Conservation (phyloP, 2,797 vertebrate species). For the Cuculus canorus region DNA sequence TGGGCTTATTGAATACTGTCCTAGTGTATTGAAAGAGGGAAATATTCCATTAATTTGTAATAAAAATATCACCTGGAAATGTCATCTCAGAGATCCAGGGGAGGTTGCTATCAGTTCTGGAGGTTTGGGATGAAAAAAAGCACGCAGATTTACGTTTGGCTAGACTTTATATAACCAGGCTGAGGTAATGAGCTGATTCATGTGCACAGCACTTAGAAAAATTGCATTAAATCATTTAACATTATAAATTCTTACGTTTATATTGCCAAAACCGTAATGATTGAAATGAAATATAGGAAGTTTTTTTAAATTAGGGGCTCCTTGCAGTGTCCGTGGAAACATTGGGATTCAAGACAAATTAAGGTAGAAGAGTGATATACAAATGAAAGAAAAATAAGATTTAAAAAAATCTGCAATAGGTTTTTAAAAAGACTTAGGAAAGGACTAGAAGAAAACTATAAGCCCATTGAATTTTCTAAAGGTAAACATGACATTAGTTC, state of each 20-base stretch:
- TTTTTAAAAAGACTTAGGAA: background rate
- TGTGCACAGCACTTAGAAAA: background rate
- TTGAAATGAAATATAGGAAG: background rate
- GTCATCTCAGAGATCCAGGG: background rate
- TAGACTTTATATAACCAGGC: background rate
- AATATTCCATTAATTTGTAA: background rate
- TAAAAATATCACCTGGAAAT: background rate
- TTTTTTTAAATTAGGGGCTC: background rate
- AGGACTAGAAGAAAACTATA: background rate
- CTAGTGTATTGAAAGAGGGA: background rate
- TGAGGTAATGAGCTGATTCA: constrained; percentile 31
- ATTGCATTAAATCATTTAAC: constrained; percentile 12
- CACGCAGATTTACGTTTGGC: constrained; percentile 10
- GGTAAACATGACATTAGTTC: background rate
- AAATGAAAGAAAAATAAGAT: background rate
- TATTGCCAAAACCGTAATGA: background rate
- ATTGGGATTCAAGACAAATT: background rate
- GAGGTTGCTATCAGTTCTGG: background rate
- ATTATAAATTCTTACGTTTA: constrained; percentile 20
- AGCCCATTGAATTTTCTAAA: background rate
- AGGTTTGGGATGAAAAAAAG: background rate
- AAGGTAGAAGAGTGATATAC: background rate
- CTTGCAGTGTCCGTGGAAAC: background rate
- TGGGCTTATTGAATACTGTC: background rate
- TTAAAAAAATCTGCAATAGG: background rate